Conservation (phyloP, 2,113 vertebrate species). For the Peromyscus maniculatus region DNA sequence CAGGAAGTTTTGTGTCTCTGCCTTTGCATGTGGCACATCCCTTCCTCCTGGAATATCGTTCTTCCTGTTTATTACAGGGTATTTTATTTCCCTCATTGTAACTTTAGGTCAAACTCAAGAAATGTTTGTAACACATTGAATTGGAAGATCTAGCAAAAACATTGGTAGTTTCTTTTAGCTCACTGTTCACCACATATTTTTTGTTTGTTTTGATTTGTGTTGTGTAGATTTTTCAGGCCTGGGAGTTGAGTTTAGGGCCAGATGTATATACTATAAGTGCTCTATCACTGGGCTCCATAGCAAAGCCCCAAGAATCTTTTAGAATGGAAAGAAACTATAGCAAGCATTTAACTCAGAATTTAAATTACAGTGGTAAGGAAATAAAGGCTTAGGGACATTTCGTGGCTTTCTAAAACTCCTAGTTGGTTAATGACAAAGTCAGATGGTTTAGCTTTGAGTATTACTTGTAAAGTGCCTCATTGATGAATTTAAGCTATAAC, state of each 20-base stretch:
- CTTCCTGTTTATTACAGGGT: not conserved
- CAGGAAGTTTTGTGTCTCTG: not conserved
- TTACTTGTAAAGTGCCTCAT: not conserved
- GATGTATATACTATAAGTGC: too few relatives aligned
- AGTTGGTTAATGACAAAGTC: not conserved
- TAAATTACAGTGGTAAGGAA: not conserved
- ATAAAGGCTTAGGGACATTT: not conserved
- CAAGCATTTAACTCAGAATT: not conserved
- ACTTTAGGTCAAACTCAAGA: not conserved
- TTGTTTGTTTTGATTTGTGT: not conserved
- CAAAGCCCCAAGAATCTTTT: not conserved
- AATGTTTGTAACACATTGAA: slow-evolving; percentile 17
- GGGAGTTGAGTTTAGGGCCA: not conserved
- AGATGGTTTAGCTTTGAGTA: not conserved
- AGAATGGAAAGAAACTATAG: not conserved
- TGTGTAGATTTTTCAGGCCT: not conserved
- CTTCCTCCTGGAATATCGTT: not conserved
- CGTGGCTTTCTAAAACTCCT: not conserved
- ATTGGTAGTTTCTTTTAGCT: not conserved
- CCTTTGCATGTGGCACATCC: not conserved
- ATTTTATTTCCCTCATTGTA: slow-evolving; percentile 1
- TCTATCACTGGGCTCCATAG: not conserved
- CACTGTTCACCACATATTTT: not conserved
- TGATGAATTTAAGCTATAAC: not conserved
- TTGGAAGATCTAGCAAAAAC: not conserved